Base-by-base conservation (phyloP, 1,140 invertebrate genomes). In the Mylabris phalerata region DNA sequence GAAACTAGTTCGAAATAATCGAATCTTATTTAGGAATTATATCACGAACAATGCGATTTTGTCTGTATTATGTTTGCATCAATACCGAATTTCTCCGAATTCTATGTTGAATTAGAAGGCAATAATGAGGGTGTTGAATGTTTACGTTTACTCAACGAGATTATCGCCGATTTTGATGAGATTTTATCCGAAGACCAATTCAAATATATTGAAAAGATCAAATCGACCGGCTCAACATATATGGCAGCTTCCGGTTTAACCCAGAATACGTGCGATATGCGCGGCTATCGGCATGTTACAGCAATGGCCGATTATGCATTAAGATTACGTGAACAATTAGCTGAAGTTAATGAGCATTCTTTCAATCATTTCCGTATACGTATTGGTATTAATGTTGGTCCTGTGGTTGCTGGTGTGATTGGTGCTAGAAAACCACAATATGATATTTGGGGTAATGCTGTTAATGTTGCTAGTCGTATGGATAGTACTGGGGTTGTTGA, bases 81-180 rank as follows among this genome's bases (percentile, higher is more conserved):
- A 40, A 96, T 98, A 69, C 92, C 94, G 1, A 98, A 98, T 76
- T 98, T 98, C 76, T 95, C 93, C 1, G 93, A 97, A 66, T 97
- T 97, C 77, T 98, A 97, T 75, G 90, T 95, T 44, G 93, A 97
- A 73, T 79, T 96, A 32, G 94, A 96, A 71, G 90, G 89, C 43
- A 95, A 93, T 75, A 93, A 95, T 75, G 92, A 95, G 73, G 95
- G 95, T 2, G 88, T 97, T 9, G 95, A 97, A 73, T 98, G 94
- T 74, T 80, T 98, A 26, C 78, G 94, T 44, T 82, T 98, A 0
- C 81, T 98, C 3, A 98, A 98, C 76, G 95, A 98, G 80, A 98
- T 98, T 67, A 95, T 97, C 51, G 94, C 93, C 0, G 94, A 97
- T 77, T 97, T 97, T 73, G 95, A 98, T 74, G 90, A 95, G 73